Base-by-base conservation (phyloP, 2,113 vertebrate species). In the Oxyruncus cristatus region DNA sequence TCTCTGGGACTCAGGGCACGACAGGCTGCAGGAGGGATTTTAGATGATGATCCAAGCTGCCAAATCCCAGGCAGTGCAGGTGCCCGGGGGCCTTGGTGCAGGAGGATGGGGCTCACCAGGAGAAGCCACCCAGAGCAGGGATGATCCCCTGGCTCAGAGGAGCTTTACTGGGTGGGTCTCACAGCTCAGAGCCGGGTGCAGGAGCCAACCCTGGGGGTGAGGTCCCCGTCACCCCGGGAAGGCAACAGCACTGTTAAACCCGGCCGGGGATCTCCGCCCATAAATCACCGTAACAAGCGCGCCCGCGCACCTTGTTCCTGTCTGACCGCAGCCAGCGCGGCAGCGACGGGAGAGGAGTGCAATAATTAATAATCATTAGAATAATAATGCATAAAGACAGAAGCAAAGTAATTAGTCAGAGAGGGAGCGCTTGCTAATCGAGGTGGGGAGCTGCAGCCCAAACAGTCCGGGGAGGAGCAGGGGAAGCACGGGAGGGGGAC, bases 281-380 rank as follows among this genome's bases (percentile, higher is more conserved):
- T 81, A 59, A 85, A 68, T 75, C 77, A 50, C 35, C 0, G 2
- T 18, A 78, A 75, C 50, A 30, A 77, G 80, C 9, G 1, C 28
- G 15, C 62, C 53, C 1, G 2, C 2, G 32, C 1, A 3, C 14
- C 14, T 2, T 30, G 59, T 41, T 91, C 78, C 44, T 53, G 42
- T 28, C 63, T 24, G 81, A 75, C 67, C 37, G 27, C 17, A 28
- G 37, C 61, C 26, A 39, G 35, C 59, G 13, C 24, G 11, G 59
- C 59, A 27, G 16, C 5, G 28, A 39, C 0, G 42, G 77, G 70
- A 88, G 73, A 87, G 39, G 83, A 53, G 32, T 62, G 82, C 74
- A 90, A 91, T 95, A 96, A 96, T 97, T 95, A 96, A 96, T 95
- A 96, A 97, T 92, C 87, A 89, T 95, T 95, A 94, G 73, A 94